phyloP scores from a whole-genome alignment of 1,140 invertebrate species.

The Triops cancriformis region DNA sequence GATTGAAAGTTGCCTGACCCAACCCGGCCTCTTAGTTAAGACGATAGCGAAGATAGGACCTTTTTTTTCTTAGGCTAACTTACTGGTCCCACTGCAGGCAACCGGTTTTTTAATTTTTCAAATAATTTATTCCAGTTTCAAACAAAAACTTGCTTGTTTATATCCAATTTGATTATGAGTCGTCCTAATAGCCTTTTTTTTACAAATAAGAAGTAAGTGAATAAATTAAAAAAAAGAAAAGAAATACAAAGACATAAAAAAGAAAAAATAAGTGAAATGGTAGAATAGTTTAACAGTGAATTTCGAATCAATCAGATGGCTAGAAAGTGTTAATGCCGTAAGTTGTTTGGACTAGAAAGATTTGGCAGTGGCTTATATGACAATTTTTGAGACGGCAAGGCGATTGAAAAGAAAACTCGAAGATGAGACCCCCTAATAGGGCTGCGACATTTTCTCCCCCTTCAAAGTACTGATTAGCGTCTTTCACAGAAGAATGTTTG shows the following conservation, averaged over 20 bases:
- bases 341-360: too few species aligned
- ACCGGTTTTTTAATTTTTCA: neutral
- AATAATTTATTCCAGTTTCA: neutral
- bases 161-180: neutral
- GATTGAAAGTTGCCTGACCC: neutral
- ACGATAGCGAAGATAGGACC: neutral
- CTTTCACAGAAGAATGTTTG: constrained; percentile 8
- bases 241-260: neutral
- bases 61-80: neutral
- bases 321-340: too few species aligned
- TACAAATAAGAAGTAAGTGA: neutral
- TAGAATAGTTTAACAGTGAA: too few species aligned
- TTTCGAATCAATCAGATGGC: too few species aligned
- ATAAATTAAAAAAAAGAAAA: neutral
- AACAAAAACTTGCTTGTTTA: neutral
- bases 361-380: too few species aligned
- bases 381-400: too few species aligned
- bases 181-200: neutral
- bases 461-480: neutral
- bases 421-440: neutral
- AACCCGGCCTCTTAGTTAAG: neutral
- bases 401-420: neutral
- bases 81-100: neutral
- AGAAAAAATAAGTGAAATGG: neutral
- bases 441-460: neutral